A percentile compares a stretch with the other conserved stretches of the same genome.
Evolutionary conservation across 2,113 vertebrate species (phyloP).

Genomic region (Etheostoma cragini): DNA sequence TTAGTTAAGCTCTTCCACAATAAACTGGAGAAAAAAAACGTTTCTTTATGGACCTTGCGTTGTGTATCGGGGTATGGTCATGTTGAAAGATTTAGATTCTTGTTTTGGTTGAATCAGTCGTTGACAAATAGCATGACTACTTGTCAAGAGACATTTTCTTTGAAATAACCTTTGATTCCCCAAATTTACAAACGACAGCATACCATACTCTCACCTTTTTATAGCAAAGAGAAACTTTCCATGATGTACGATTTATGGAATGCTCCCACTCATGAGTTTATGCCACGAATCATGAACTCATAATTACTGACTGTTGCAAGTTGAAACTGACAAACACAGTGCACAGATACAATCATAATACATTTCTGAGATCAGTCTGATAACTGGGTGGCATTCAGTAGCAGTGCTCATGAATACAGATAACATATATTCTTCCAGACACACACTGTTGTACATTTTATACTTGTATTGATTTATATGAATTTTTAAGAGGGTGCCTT

Average conservation of each 20-base stretch:
- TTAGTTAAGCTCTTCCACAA: background rate
- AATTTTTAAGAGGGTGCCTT: too few relatives aligned
- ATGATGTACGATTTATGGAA: background rate
- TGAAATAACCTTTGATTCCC: background rate
- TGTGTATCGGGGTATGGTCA: background rate
- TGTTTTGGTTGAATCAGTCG: too few relatives aligned
- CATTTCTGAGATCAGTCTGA: slow-evolving; percentile 35
- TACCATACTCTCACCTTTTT: background rate
- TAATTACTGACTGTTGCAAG: background rate
- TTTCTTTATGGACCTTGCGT: background rate
- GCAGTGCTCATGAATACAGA: slow-evolving; percentile 56
- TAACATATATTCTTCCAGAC: slow-evolving; percentile 28
- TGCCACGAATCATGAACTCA: background rate
- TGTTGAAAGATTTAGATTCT: too few relatives aligned
- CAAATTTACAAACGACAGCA: background rate
- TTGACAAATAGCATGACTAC: background rate
- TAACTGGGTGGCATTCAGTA: slow-evolving; percentile 22
- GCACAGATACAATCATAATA: slow-evolving; percentile 24
- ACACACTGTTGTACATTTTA: background rate
- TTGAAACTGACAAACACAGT: slow-evolving; percentile 1
- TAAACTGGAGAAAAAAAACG: background rate
- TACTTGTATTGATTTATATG: too few relatives aligned
- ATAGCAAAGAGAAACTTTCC: background rate
- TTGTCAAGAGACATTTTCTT: background rate
- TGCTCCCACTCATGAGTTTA: background rate